Evolutionary conservation across 1,140 invertebrate species (phyloP), one percentile per base, ranked within the genome.

Genomic region (Danaus plexippus): DNA sequence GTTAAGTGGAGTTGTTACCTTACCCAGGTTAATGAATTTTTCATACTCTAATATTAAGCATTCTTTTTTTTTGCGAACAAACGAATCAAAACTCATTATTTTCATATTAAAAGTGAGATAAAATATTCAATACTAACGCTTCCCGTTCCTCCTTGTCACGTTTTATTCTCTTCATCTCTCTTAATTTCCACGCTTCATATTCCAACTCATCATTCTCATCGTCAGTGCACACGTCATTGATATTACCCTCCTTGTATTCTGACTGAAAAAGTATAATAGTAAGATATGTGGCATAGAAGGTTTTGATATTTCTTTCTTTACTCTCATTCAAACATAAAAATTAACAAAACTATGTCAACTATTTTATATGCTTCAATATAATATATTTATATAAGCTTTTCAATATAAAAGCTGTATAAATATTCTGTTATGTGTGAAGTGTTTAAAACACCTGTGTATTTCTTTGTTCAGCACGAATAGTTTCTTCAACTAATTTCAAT

Each of bases 151-250:
- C 97, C 64, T 97, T 92, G 80, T 99, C 97, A 11, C 97, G 89
- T 84, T 99, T 99, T 41, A 99, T 93, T 44, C 98, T 87, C 80
- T 97, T 98, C 69, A 99, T 89, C 88, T 99, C 98, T 22, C 98
- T 89, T 7, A 98, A 73, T 87, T 99, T 99, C 98, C 98, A 99
- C 0, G 94, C 91, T 86, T 99, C 98, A 77, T 99, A 99, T 72
- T 97, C 97, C 7, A 98, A 91, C 83, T 99, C 98, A 75, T 98
- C 97, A 83, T 98, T 97, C 78, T 99, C 98, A 87, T 99, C 98
- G 77, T 98, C 98, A 0, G 98, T 99, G 73, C 94, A 93, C 1
- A 99, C 93, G 73, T 96, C 95, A 66, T 95, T 92, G n/a, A 97
- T 88, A 60, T 92, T 90, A 2, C 77, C 77, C 52, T 87, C 71